Evolutionary conservation across 1,140 invertebrate genomes (phyloP), one percentile per base, ranked within the genome.

Genomic region (Drosophila ananassae): DNA sequence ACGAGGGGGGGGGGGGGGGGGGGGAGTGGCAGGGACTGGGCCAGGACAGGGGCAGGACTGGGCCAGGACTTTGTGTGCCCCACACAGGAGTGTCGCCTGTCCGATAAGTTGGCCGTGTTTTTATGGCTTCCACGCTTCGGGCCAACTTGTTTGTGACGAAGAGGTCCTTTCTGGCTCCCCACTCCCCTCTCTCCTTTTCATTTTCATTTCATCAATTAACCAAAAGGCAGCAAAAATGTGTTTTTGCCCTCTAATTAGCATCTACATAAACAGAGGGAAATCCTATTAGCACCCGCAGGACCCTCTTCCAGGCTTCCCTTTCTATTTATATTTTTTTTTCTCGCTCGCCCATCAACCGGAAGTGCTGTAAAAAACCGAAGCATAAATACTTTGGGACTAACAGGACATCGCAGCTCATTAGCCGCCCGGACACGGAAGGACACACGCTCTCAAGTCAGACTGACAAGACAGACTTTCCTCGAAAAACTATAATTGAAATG

Each of bases 121-220:
- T 72, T 81, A 66, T 57, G 44, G 56, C 59, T 56, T 50, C 21
- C 47, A 37, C 37, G 53, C 62, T 62, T 24, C 55, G 47, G 39
- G 67, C 64, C 52, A 71, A 71, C 62, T 69, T 68, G 66, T 62
- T 76, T 50, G 48, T 50, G 48, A 37, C 34, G 12, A 10, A 17
- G 41, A 12, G 10, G n/a, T 44, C 41, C 13, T 10, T 7, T 62
- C 54, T 30, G 58, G 5, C 48, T 55, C 3, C 24, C 37, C 37
- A 0, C 2, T 21, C 21, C 17, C 21, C 10, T 30, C 41, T 46
- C 25, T 46, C 44, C 41, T 75, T 51, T 52, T 74, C 69, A 61
- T 78, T 82, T 87, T 87, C 83, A 82, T 81, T 85, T 85, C 82
- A 89, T 85, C 82, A 85, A 85, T 85, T 85, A 85, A 87, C 66